A percentile compares a stretch with the other conserved stretches of the same genome.
Conservation (phyloP, 2,797 vertebrate species). For the Amblyraja radiata region DNA sequence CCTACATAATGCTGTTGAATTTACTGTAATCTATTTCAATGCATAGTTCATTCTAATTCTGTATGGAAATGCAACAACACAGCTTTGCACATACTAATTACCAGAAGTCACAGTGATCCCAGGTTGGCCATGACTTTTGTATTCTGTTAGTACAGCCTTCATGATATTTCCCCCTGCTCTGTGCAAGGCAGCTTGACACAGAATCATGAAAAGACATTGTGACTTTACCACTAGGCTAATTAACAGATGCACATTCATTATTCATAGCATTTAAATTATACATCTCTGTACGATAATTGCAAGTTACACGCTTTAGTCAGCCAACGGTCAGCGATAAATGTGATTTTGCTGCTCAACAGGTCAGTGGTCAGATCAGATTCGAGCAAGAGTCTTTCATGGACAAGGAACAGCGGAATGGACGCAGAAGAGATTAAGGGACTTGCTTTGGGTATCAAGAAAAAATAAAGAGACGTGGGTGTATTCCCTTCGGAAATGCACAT, state of each 20-base stretch:
- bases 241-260: constrained; percentile 17
- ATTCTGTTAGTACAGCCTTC: constrained; percentile 20
- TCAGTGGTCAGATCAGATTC: not conserved
- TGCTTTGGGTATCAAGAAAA: not conserved
- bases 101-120: not conserved
- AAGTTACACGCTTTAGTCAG: not conserved
- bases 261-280: constrained; percentile 8
- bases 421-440: not conserved
- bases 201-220: not conserved
- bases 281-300: not conserved
- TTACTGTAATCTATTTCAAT: not conserved
- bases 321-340: not conserved
- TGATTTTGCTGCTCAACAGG: not conserved
- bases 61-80: not conserved
- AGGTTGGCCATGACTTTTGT: not conserved
- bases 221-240: not conserved
- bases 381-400: too few species aligned
- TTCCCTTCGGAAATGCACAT: not conserved
- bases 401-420: not conserved
- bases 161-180: not conserved
- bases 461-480: not conserved
- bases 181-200: not conserved
- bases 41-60: not conserved
- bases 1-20: not conserved
- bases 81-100: constrained; percentile 26